Conservation (phyloP, 2,113 vertebrate species). For the Oriolus oriolus region DNA sequence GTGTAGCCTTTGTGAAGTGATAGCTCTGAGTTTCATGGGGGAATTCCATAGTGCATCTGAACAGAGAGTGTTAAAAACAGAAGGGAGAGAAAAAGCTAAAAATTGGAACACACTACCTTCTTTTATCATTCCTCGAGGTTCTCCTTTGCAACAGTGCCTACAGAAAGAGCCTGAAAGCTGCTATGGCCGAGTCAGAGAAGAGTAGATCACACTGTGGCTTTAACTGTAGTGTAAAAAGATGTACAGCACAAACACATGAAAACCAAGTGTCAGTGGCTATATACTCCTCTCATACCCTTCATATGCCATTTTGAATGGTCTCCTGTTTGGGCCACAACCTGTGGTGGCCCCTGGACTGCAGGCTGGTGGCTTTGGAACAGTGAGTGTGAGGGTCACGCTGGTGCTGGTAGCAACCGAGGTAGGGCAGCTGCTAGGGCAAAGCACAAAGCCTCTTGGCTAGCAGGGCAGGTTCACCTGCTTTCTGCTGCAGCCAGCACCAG, state of each 20-base stretch:
- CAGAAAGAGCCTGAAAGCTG: background rate
- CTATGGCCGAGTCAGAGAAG: background rate
- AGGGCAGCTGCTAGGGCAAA: background rate
- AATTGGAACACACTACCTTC: background rate
- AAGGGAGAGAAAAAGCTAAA: background rate
- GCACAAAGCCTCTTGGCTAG: background rate
- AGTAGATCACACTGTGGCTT: background rate
- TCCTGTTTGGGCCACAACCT: background rate
- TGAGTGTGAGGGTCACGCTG: fast-evolving
- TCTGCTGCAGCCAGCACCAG: background rate
- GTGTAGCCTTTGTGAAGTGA: background rate
- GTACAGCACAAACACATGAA: background rate
- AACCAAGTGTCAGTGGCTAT: background rate
- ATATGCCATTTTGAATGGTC: background rate
- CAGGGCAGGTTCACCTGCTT: background rate
- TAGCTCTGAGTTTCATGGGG: background rate
- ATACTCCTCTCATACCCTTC: background rate
- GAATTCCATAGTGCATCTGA: background rate
- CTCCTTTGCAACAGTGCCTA: background rate
- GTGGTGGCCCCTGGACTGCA: fast-evolving
- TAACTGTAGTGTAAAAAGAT: background rate
- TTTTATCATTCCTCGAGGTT: background rate
- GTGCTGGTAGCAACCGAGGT: background rate
- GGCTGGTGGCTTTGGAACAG: background rate
- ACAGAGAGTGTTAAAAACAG: background rate